Evolutionary conservation across 2,113 vertebrate species (phyloP).

Genomic region (Shinisaurus crocodilurus): DNA sequence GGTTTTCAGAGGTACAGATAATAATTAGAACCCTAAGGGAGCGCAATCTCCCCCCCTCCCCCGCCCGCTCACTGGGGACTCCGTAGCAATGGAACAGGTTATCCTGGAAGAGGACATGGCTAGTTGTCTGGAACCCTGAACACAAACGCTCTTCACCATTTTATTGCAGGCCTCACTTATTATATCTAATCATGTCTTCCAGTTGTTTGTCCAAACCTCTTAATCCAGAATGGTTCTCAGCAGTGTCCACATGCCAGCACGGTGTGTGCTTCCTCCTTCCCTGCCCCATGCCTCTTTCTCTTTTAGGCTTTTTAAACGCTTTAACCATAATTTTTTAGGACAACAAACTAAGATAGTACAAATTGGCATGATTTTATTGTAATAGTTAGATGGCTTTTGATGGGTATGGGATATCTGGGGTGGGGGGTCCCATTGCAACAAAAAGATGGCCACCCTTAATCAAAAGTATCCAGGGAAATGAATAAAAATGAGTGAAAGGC

Average conservation of each 20-base stretch:
- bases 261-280: neutral
- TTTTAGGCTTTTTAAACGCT: neutral
- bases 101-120: neutral
- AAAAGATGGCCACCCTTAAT: neutral
- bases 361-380: constrained; percentile 3
- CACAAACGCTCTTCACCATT: neutral
- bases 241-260: neutral
- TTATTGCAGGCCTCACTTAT: neutral
- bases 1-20: neutral
- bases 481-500: neutral
- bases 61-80: neutral
- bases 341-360: neutral
- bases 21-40: neutral
- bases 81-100: neutral
- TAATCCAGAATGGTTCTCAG: too few species aligned
- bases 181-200: neutral
- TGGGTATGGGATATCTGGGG: neutral
- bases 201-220: neutral
- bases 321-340: neutral
- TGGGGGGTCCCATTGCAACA: constrained; percentile 20
- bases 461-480: neutral
- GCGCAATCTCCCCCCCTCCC: neutral
- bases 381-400: neutral
- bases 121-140: neutral
- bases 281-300: neutral